Evolutionary conservation across 2,797 vertebrate species (phyloP).

Genomic region (Eulemur coronatus): DNA sequence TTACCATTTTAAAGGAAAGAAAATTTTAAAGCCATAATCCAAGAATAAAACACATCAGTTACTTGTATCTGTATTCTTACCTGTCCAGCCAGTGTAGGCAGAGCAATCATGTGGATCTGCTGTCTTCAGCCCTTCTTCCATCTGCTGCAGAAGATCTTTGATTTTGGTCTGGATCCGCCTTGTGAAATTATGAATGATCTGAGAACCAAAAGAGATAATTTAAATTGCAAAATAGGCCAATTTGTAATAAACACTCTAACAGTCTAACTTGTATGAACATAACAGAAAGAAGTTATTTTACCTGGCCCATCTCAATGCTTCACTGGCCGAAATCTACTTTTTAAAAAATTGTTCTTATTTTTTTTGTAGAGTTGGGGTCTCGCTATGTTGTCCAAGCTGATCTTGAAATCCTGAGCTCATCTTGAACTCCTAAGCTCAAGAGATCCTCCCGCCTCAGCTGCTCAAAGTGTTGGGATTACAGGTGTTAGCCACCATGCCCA

Average conservation of each 20-base stretch:
- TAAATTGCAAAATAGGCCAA: neutral
- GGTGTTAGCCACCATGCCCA: neutral
- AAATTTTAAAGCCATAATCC: neutral
- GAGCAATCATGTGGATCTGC: slow-evolving; percentile 97
- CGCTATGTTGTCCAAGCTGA: neutral
- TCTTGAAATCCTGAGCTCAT: neutral
- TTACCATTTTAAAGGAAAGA: neutral
- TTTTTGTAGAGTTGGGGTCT: neutral
- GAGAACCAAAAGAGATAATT: slow-evolving; percentile 48
- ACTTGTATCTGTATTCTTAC: slow-evolving; percentile 80
- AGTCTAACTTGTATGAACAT: neutral
- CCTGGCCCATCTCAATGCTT: neutral
- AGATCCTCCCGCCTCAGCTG: neutral
- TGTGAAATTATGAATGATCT: slow-evolving; percentile 90
- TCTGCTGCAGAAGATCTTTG: slow-evolving; percentile 95
- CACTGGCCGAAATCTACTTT: neutral
- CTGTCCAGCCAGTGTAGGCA: slow-evolving; percentile 97
- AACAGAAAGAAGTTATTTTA: neutral
- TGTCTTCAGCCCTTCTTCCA: slow-evolving; percentile 97
- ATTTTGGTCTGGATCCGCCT: slow-evolving; percentile 94
- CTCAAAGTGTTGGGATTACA: neutral
- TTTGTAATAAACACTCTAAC: neutral
- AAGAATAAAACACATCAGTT: neutral
- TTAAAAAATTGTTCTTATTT: neutral
- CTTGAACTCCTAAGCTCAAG: neutral